Conservation (phyloP, 2,797 vertebrate species). For the Sternotherus odoratus region DNA sequence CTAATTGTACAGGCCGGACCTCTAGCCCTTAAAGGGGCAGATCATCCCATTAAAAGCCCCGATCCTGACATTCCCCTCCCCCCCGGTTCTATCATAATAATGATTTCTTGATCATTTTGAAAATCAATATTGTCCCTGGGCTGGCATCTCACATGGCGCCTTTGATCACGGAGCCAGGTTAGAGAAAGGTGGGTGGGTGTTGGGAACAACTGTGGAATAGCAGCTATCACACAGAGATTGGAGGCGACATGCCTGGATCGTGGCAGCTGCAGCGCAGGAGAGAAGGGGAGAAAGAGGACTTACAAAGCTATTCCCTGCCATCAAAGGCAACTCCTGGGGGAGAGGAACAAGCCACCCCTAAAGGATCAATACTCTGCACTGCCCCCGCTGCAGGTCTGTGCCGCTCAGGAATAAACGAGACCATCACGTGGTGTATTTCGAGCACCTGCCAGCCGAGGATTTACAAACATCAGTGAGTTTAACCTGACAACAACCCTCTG, state of each 20-base stretch:
- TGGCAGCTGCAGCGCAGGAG: background rate
- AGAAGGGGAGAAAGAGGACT: background rate
- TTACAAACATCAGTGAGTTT: background rate
- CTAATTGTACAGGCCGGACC: background rate
- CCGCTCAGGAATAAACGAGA: background rate
- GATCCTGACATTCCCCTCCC: background rate
- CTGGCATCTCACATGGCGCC: background rate
- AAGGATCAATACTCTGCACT: background rate
- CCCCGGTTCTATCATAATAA: too few species aligned
- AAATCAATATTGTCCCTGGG: background rate
- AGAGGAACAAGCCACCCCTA: background rate
- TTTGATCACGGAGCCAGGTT: background rate
- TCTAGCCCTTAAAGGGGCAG: background rate
- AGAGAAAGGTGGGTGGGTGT: background rate
- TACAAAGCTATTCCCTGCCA: background rate
- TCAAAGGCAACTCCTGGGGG: background rate
- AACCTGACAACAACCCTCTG: background rate
- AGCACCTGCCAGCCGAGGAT: background rate
- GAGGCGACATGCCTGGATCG: background rate
- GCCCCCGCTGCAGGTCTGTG: background rate
- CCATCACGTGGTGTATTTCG: background rate
- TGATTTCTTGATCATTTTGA: too few species aligned
- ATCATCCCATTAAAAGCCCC: background rate
- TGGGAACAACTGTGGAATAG: background rate
- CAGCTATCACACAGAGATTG: background rate